Evolutionary conservation across 1,140 invertebrate species (phyloP).

Genomic region (Sycobia sp.): DNA sequence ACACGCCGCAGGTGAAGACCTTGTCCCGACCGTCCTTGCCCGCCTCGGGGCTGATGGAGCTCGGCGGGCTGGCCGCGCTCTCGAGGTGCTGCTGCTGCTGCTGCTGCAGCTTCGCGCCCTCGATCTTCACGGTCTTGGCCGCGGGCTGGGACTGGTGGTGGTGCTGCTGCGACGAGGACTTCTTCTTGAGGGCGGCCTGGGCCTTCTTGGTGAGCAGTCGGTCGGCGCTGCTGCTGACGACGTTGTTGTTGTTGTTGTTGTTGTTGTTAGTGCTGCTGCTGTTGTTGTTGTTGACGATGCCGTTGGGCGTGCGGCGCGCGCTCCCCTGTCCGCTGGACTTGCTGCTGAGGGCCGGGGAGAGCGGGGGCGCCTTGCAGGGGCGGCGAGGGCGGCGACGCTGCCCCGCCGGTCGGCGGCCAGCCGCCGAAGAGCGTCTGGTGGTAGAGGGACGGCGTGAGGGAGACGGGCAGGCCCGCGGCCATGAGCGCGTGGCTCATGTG

Average conservation of each 20-base stretch:
- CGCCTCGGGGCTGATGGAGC: constrained; percentile 57
- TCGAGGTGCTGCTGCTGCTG: constrained; percentile 43
- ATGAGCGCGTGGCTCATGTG: constrained; percentile 51
- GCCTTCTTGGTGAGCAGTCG: constrained; percentile 47
- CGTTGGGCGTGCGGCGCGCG: constrained; percentile 38
- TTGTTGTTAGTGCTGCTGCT: constrained; percentile 56
- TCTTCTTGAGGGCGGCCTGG: constrained; percentile 37
- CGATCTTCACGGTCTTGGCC: neutral
- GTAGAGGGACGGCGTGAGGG: constrained; percentile 42
- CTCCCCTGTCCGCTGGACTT: constrained; percentile 43
- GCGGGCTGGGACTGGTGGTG: neutral
- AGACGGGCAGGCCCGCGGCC: constrained; percentile 58
- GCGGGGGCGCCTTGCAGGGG: constrained; percentile 52
- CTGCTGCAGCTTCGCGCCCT: constrained; percentile 38
- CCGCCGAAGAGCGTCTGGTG: constrained; percentile 63
- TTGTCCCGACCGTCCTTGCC: constrained; percentile 71
- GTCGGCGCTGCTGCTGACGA: constrained; percentile 57
- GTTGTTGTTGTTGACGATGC: constrained; percentile 50
- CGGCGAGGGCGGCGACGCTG: constrained; percentile 52
- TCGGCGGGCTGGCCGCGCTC: constrained; percentile 40
- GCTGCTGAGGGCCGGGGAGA: constrained; percentile 47
- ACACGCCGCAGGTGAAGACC: constrained; percentile 86
- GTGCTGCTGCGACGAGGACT: too few relatives aligned
- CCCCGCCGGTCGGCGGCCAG: constrained; percentile 51
- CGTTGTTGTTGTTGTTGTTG: constrained; percentile 60